Evolutionary conservation across 2,888 invertebrate species (phyloP), one percentile per base, ranked within the genome.

Genomic region (Tenthredo notha): DNA sequence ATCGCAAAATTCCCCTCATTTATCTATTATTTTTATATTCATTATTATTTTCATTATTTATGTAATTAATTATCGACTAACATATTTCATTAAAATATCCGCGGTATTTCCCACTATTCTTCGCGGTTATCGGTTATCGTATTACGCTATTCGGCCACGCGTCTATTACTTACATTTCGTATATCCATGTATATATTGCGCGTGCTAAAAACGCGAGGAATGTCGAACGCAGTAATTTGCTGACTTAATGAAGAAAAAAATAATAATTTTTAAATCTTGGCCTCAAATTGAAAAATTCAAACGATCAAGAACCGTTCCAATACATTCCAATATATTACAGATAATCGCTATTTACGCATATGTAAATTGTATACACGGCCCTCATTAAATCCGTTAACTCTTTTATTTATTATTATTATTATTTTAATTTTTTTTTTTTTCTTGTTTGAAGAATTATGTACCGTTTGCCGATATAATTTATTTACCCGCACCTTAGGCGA

Each of bases 321-420:
- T 54, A 54, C 61, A 61, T 61, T 25, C 61, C 25, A 12, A 25
- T 61, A 21, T n/a, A 21, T 21, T 25, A 12, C 12, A 25, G 21
- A 47, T 21, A 75, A 40, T 43, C 15, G 47, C n/a, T 40, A 10
- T 21, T 47, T 25, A 5, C 43, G 12, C 4, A 75, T 75, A 61
- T 75, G 2, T 21, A 75, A 25, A 9, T n/a, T 18, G 21, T 12
- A 50, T 43, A 74, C 15, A 12, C 21, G 7, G 40, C 21, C n/a
- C 10, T 15, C n/a, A 25, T 75, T 47, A 21, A 37, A 58, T 37
- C 61, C 78, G 78, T 78, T 78, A 61, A 78, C 78, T 78, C 7
- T 37, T 37, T 37, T n/a, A n/a, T n/a, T n/a, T n/a, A n/a, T n/a
- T n/a, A n/a, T n/a, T n/a, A n/a, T n/a, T n/a, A n/a, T n/a, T n/a